phyloP scores from a whole-genome alignment of 2,888 invertebrate species.

The Spisula solida region DNA sequence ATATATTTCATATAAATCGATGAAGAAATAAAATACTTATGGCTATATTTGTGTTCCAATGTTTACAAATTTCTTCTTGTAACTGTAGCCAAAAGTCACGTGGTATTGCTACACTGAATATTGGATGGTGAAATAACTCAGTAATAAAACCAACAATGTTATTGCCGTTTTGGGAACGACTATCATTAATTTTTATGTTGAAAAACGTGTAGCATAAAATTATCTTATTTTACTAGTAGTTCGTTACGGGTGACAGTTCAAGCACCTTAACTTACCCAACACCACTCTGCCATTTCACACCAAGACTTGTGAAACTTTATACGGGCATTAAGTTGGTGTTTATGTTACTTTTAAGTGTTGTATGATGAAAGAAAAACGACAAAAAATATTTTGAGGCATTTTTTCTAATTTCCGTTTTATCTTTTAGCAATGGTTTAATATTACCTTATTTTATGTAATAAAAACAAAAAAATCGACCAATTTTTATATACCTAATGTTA shows the following conservation, averaged over 20 bases:
- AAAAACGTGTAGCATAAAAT: background rate
- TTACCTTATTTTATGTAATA: background rate
- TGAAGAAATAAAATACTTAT: too few species aligned
- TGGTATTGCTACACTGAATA: too few species aligned
- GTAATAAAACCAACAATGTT: constrained; percentile 9
- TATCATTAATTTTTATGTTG: background rate
- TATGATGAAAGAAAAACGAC: background rate
- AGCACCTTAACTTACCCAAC: background rate
- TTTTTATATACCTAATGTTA: background rate
- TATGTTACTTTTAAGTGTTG: background rate
- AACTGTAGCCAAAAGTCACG: too few species aligned
- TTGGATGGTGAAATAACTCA: background rate
- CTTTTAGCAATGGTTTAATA: background rate
- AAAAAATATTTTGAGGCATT: background rate
- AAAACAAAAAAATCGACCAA: background rate
- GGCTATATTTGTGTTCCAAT: too few species aligned
- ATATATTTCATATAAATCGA: too few species aligned
- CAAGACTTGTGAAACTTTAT: background rate
- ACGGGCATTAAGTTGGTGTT: background rate
- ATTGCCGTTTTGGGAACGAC: background rate
- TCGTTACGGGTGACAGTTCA: background rate
- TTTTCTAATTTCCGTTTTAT: constrained; percentile 13
- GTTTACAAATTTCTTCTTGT: too few species aligned
- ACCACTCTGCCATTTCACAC: background rate
- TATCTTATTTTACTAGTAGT: background rate